Conservation (phyloP, 1,140 invertebrate genomes). For the Tetramorium parvispinum region DNA sequence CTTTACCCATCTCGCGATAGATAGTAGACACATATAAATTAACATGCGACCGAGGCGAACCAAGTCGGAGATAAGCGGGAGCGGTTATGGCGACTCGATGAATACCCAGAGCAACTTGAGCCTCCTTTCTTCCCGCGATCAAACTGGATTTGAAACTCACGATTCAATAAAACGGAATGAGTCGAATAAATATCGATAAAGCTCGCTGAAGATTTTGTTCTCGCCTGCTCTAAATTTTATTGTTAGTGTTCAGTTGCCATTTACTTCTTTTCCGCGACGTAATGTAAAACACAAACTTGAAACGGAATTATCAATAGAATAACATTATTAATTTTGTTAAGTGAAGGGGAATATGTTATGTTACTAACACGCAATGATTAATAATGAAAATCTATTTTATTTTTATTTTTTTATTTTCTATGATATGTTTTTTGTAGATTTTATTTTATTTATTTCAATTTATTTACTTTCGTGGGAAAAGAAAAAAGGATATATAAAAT, state of each 20-base stretch:
- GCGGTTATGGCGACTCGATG: slow-evolving; percentile 45
- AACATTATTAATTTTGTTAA: slow-evolving; percentile 6
- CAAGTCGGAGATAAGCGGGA: slow-evolving; percentile 52
- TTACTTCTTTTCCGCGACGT: neutral
- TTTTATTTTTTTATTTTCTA: neutral
- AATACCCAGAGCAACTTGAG: slow-evolving; percentile 52
- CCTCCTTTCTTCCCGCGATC: neutral
- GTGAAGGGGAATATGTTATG: neutral
- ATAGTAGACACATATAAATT: slow-evolving; percentile 70
- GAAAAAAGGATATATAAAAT: neutral
- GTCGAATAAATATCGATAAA: slow-evolving; percentile 72
- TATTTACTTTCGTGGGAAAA: neutral
- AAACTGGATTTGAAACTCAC: slow-evolving; percentile 6
- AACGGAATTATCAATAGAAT: neutral
- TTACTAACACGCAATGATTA: neutral
- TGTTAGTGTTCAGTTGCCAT: neutral
- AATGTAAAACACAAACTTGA: neutral
- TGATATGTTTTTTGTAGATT: neutral
- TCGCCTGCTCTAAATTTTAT: neutral
- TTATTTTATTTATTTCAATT: neutral
- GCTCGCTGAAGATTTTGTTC: slow-evolving; percentile 38
- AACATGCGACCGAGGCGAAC: slow-evolving; percentile 15
- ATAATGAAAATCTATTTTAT: neutral
- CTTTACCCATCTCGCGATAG: slow-evolving; percentile 64
- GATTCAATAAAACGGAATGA: slow-evolving; percentile 70